These are phyloP conservation scores for Volucella bombylans DNA, from an alignment of 2,888 invertebrate species.

Conservation along the genomic window DNA sequence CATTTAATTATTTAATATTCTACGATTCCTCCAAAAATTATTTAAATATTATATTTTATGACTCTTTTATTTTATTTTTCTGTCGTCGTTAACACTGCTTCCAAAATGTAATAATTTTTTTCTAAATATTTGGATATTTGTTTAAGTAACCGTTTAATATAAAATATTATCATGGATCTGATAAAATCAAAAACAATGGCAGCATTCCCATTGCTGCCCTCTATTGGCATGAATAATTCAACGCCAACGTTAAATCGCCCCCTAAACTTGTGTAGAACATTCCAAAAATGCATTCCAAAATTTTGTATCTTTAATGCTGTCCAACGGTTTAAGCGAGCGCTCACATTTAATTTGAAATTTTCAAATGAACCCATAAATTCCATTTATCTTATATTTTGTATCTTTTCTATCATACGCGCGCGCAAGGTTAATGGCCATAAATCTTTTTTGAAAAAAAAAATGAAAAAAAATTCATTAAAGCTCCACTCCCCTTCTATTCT, in stretches of 20 bases:
- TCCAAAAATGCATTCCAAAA: conserved; percentile 10
- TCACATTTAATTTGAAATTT: conserved; percentile 3
- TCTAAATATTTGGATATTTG: background rate
- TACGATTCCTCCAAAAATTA: background rate
- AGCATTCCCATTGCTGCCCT: conserved; percentile 1
- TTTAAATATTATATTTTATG: background rate
- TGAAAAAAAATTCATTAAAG: conserved; percentile 22
- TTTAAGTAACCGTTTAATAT: conserved; percentile 4
- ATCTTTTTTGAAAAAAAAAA: conserved; percentile 7
- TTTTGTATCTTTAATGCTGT: background rate
- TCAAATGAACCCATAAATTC: conserved; percentile 19
- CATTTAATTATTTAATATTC: background rate
- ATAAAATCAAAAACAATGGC: background rate
- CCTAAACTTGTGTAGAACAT: background rate
- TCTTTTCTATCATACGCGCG: background rate
- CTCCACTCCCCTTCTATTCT: conserved; percentile 12
- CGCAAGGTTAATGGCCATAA: conserved; percentile 35
- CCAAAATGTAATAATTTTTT: too few relatives aligned
- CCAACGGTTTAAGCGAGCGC: background rate
- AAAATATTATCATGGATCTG: background rate
- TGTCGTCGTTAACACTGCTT: too few relatives aligned
- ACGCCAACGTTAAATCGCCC: background rate
- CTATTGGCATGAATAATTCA: background rate
- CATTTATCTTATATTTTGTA: conserved; percentile 15
- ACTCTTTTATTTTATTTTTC: background rate